phyloP scores from a whole-genome alignment of 2,797 vertebrate genomes.

The Ctenopoma multispine region DNA sequence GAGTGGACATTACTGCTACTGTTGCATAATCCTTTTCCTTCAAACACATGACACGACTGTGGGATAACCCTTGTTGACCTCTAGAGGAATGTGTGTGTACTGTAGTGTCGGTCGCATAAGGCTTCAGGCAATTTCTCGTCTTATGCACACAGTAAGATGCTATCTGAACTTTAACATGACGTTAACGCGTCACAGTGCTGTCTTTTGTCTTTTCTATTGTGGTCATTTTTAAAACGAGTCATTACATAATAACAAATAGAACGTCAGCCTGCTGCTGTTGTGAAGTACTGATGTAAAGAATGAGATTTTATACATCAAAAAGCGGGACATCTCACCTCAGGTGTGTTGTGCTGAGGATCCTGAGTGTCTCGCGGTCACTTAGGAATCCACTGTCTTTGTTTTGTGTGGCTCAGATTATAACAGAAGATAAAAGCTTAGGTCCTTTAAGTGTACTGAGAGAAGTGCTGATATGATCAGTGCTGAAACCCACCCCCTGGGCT shows the following conservation, averaged over 20 bases:
- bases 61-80: not conserved
- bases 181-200: not conserved
- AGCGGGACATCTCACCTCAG: not conserved
- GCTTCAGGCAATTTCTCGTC: conserved; percentile 2
- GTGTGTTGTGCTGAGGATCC: not conserved
- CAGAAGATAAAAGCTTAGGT: not conserved
- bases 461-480: conserved; percentile 22
- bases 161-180: conserved; percentile 11
- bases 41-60: not conserved
- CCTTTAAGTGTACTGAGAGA: not conserved
- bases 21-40: no score
- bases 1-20: not conserved
- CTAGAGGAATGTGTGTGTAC: conserved; percentile 7
- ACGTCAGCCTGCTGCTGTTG: not conserved
- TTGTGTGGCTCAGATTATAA: not conserved
- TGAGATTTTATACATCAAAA: not conserved
- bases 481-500: conserved; percentile 30
- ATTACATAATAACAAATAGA: not conserved
- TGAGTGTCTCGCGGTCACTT: not conserved
- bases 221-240: not conserved
- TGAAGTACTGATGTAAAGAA: not conserved
- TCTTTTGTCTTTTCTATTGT: not conserved
- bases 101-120: not conserved
- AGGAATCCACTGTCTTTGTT: not conserved
- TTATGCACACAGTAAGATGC: not conserved